These are phyloP conservation scores for Acleris sparsana DNA, from an alignment of 2,888 invertebrate genomes.

Conservation along the genomic window DNA sequence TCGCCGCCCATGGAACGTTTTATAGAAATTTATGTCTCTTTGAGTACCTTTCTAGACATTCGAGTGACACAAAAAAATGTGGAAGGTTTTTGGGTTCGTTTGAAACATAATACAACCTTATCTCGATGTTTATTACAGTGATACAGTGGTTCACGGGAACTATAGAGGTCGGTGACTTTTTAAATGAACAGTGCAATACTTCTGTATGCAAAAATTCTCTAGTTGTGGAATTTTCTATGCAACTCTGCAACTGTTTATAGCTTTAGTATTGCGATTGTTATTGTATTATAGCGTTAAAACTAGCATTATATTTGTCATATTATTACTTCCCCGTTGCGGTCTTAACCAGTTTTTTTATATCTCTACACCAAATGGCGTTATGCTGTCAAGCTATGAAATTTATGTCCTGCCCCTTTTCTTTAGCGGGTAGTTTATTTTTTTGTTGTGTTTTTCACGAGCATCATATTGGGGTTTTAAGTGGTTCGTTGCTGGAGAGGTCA, in stretches of 20 bases:
- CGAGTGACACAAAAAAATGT: slow-evolving; percentile 20
- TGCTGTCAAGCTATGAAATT: slow-evolving; percentile 38
- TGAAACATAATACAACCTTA: slow-evolving; percentile 19
- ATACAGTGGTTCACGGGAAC: background rate
- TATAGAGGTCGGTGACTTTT: no score
- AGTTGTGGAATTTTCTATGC: background rate
- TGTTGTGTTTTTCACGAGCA: slow-evolving; percentile 19
- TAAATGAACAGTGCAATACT: background rate
- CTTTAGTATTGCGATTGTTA: no score
- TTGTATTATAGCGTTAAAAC: no score
- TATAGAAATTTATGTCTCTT: slow-evolving; percentile 72
- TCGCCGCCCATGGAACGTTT: slow-evolving; percentile 68
- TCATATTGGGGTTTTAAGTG: slow-evolving; percentile 24
- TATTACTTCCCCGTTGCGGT: background rate
- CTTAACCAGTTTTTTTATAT: slow-evolving; percentile 33
- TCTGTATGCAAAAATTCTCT: background rate
- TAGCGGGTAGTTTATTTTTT: slow-evolving; percentile 25
- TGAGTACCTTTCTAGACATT: slow-evolving; percentile 45
- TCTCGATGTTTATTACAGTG: slow-evolving; percentile 7
- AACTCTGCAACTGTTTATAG: no score
- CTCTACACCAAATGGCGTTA: slow-evolving; percentile 30
- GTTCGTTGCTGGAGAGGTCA: slow-evolving; percentile 7
- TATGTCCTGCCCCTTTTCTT: slow-evolving; percentile 33
- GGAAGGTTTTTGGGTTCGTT: slow-evolving; percentile 22
- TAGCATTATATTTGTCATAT: no score